phyloP scores from a whole-genome alignment of 35 echinoderm and acorn worm genomes.

The Ophiothrix spiculata region DNA sequence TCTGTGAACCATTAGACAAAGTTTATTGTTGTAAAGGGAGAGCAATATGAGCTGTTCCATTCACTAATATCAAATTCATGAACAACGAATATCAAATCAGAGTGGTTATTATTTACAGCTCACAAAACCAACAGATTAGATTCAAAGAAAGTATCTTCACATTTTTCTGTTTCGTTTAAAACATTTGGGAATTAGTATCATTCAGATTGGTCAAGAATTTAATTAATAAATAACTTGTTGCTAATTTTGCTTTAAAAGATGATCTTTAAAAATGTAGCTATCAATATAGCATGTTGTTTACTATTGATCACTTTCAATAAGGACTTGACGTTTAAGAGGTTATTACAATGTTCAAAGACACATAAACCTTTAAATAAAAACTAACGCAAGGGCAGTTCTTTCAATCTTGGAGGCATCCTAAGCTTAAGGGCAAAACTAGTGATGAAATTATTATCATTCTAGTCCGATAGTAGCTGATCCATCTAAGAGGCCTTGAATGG shows the following conservation, averaged over 20 bases:
- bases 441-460: not conserved
- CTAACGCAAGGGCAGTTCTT: not conserved
- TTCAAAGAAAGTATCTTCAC: not conserved
- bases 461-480: constrained; percentile 1
- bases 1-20: no score
- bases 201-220: not conserved
- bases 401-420: not conserved
- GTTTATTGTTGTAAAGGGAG: no score
- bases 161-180: not conserved
- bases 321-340: not conserved
- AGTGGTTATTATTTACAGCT: not conserved
- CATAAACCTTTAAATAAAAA: constrained; percentile 2
- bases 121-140: not conserved
- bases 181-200: not conserved
- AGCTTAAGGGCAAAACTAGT: not conserved
- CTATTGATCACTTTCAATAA: constrained; percentile 2
- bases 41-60: not conserved
- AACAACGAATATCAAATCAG: not conserved
- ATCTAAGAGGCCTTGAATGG: not conserved
- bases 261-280: not conserved
- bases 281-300: not conserved
- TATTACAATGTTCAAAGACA: not conserved
- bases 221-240: not conserved
- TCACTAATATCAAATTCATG: not conserved
- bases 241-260: not conserved